Percentiles rank a stretch among this genome's conserved stretches.
phyloP scores from a whole-genome alignment of 37 sponge, comb jelly and placozoan species.

The Hormiphora californensis region DNA sequence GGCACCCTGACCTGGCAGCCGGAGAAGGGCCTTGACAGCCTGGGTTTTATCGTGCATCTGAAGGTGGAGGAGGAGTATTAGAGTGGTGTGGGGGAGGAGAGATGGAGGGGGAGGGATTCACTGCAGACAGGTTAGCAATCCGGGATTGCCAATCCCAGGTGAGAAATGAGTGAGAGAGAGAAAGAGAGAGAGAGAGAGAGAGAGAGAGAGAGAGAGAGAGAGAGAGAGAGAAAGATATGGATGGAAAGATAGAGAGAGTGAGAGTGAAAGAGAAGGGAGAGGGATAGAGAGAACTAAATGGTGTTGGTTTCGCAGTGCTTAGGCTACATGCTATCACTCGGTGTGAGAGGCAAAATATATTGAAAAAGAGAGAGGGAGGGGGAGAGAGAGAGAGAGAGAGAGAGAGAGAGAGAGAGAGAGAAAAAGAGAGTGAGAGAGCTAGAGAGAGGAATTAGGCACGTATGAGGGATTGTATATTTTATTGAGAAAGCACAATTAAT shows the following conservation, averaged over 20 bases:
- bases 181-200: not conserved
- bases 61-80: not conserved
- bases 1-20: constrained; percentile 13
- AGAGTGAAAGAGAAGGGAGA: not conserved
- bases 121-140: not conserved
- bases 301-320: not conserved
- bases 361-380: not conserved
- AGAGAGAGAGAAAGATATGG: not conserved
- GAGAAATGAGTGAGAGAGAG: not conserved
- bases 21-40: constrained; percentile 28
- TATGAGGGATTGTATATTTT: too few species aligned
- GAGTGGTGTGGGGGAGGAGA: not conserved
- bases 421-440: not conserved
- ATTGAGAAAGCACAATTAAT: too few species aligned
- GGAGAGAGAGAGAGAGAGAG: not conserved
- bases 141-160: not conserved
- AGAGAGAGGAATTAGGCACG: not conserved
- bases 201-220: not conserved
- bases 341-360: not conserved
- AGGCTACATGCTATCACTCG: not conserved
- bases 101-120: not conserved
- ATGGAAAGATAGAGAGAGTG: not conserved
- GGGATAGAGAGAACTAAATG: not conserved
- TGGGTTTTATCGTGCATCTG: constrained; percentile 42
- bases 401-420: not conserved